These are phyloP conservation scores for Ambastaia sidthimunki DNA, from an alignment of 2,797 vertebrate species.

Conservation along the genomic window DNA sequence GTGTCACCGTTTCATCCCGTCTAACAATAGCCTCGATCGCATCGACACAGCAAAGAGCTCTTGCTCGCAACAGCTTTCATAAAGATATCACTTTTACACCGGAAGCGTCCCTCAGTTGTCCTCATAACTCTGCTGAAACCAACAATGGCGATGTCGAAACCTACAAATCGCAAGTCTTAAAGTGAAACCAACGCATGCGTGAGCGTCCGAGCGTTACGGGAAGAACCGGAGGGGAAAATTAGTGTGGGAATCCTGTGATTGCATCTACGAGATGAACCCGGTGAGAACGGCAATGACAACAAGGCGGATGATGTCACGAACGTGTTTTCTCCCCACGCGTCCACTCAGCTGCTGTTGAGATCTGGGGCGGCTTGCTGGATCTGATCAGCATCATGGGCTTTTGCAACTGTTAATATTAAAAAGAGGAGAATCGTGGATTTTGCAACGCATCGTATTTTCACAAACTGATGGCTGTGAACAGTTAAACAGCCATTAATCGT, in stretches of 20 bases:
- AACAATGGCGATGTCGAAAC: slow-evolving; percentile 67
- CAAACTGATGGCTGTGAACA: not conserved
- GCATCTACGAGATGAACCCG: slow-evolving; percentile 36
- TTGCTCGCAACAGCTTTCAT: slow-evolving; percentile 56
- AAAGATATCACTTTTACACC: slow-evolving; percentile 57
- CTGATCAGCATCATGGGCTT: not conserved
- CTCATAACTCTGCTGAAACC: slow-evolving; percentile 60
- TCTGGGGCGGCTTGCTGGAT: not conserved
- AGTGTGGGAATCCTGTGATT: slow-evolving; percentile 33
- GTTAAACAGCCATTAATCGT: not conserved
- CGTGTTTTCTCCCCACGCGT: slow-evolving; percentile 43
- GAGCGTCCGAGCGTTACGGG: not conserved
- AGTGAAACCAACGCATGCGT: slow-evolving; percentile 60
- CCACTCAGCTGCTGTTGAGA: slow-evolving; percentile 20
- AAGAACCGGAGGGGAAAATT: slow-evolving; percentile 20
- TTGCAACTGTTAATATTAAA: not conserved
- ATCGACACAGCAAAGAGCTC: slow-evolving; percentile 51
- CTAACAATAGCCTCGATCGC: slow-evolving; percentile 55
- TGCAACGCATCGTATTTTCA: not conserved
- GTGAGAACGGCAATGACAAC: slow-evolving; percentile 19
- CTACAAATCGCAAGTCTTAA: slow-evolving; percentile 58
- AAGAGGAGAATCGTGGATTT: not conserved
- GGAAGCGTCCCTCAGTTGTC: slow-evolving; percentile 61
- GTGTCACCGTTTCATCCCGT: slow-evolving; percentile 55
- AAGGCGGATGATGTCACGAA: slow-evolving; percentile 46